Conservation (phyloP, 2,113 vertebrate genomes). For the Rhinoderma darwinii region DNA sequence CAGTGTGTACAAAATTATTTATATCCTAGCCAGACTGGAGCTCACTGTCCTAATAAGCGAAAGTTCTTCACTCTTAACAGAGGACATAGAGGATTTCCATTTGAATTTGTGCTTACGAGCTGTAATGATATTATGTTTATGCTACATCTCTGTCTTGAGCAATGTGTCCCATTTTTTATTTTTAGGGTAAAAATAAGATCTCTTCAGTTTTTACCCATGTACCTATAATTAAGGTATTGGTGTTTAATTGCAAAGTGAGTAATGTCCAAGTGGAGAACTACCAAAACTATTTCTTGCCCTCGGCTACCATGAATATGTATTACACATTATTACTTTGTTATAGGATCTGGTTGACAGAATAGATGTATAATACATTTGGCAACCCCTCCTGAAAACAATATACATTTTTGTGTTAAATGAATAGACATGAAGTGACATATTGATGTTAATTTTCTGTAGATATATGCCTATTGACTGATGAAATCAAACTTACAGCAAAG, state of each 20-base stretch:
- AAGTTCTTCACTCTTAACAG: not conserved
- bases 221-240: not conserved
- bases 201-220: not conserved
- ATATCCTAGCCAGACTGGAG: slow-evolving; percentile 38
- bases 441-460: not conserved
- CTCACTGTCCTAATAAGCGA: not conserved
- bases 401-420: not conserved
- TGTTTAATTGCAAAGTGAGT: not conserved
- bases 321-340: not conserved
- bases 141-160: not conserved
- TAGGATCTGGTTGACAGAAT: not conserved
- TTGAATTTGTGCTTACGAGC: not conserved
- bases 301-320: not conserved
- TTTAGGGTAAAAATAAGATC: not conserved
- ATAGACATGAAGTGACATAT: not conserved
- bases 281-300: not conserved
- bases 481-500: too few relatives aligned
- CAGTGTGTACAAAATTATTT: slow-evolving; percentile 56
- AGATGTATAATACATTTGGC: not conserved
- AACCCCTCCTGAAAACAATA: not conserved
- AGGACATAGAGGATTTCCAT: not conserved
- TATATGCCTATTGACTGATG: too few relatives aligned
- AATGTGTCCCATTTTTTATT: not conserved
- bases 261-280: not conserved
- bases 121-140: not conserved